Evolutionary conservation across 2,113 vertebrate genomes (phyloP).

Genomic region (Noctilio leporinus): DNA sequence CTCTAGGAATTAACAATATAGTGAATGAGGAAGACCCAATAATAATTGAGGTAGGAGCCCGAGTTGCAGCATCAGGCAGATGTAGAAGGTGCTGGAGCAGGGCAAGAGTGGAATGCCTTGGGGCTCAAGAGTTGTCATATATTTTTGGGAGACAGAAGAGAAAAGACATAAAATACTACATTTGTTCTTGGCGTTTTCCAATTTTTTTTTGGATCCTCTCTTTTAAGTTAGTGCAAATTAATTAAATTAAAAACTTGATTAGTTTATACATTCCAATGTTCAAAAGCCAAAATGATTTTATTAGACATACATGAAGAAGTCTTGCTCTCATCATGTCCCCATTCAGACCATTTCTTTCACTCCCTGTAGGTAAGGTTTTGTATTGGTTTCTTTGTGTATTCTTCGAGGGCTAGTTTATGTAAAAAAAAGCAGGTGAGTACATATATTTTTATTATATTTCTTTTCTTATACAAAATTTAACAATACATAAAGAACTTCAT

Average conservation of each 20-base stretch:
- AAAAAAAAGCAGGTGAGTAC: not conserved
- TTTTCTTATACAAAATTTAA: not conserved
- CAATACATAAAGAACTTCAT: not conserved
- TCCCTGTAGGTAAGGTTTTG: not conserved
- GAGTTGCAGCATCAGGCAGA: not conserved
- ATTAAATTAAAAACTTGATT: not conserved
- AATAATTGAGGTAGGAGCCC: not conserved
- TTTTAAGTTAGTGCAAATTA: not conserved
- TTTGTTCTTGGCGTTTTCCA: not conserved
- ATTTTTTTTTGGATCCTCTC: not conserved
- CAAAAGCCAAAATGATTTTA: not conserved
- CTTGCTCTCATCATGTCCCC: not conserved
- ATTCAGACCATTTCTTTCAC: not conserved
- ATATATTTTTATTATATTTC: not conserved
- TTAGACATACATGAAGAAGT: not conserved
- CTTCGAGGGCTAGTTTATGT: not conserved
- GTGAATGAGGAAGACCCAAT: not conserved
- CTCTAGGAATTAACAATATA: conserved; percentile 25
- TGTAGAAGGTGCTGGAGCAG: not conserved
- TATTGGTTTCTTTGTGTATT: not conserved
- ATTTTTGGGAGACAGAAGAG: not conserved
- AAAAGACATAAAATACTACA: not conserved
- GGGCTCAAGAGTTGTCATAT: not conserved
- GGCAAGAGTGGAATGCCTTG: too few relatives aligned
- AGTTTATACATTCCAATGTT: not conserved